Evolutionary conservation across 2,888 invertebrate species (phyloP), one percentile per base, ranked within the genome.

Genomic region (Ypsolopha scabrella): DNA sequence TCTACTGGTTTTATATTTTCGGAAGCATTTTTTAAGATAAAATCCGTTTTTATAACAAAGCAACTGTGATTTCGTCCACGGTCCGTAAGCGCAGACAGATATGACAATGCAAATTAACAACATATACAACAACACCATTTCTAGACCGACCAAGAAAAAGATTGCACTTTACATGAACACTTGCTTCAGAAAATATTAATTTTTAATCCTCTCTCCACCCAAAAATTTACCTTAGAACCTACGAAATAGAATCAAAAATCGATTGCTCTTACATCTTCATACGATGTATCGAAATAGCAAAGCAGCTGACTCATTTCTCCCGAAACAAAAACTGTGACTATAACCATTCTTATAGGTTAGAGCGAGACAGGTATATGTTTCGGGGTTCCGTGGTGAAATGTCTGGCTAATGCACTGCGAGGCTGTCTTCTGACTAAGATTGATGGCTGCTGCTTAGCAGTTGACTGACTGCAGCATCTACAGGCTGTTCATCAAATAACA

Each of bases 401-500:
- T 74, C 77, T 75, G 76, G 74, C 69, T 79, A 78, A 82, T 79
- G 78, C 75, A 65, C 60, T 67, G 65, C 71, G 68, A 24, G 78
- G 74, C 72, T 78, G 72, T 67, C 52, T 60, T 55, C 57, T 79
- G 85, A 85, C 75, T 82, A 85, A 82, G 85, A 85, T 78, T 72
- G 80, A 83, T 85, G 79, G 61, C 57, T 67, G 61, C 69, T 74
- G 73, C 72, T 76, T 67, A 76, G 72, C 66, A 68, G 68, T 61
- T 72, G 75, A 75, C 75, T 74, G 75, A 75, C 71, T 70, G 58
- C 61, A 58, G 58, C 56, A 1, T 9, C 35, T 24, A 24, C 24
- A 24, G 24, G 24, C 4, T 24, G 24, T 24, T 24, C 24, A 24
- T 3, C 24, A 24, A 24, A 24, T 24, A 24, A 24, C 24, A 3